Evolutionary conservation across 2,113 vertebrate genomes (phyloP).

Genomic region (Xenus cinereus): DNA sequence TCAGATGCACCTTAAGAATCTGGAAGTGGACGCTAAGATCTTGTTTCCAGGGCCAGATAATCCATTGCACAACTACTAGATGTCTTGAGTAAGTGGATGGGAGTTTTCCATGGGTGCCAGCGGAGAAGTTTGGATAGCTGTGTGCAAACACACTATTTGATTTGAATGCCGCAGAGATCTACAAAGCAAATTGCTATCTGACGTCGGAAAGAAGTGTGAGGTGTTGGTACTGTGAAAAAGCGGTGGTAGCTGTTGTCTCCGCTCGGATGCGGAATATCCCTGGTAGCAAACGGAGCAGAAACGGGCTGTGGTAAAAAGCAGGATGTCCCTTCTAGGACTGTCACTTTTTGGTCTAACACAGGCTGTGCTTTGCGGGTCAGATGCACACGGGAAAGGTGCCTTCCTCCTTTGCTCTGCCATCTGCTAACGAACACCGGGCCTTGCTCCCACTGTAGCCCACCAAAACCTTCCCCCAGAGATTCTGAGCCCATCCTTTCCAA

Average conservation of each 20-base stretch:
- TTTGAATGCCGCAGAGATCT: not conserved
- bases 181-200: not conserved
- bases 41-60: not conserved
- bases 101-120: not conserved
- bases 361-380: not conserved
- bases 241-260: not conserved
- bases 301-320: fast-evolving
- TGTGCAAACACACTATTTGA: not conserved
- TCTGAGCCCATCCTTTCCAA: not conserved
- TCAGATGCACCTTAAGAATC: not conserved
- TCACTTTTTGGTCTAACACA: not conserved
- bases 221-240: not conserved
- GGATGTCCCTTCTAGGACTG: not conserved
- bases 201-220: not conserved
- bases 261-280: not conserved
- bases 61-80: not conserved
- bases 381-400: not conserved
- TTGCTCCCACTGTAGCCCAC: too few species aligned
- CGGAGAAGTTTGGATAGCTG: not conserved
- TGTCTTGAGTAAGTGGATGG: not conserved
- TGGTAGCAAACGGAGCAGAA: not conserved
- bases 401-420: not conserved
- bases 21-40: not conserved
- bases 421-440: fast-evolving
- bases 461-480: fast-evolving